Conservation (phyloP, 2,888 invertebrate species). For the Zonitis immaculata region DNA sequence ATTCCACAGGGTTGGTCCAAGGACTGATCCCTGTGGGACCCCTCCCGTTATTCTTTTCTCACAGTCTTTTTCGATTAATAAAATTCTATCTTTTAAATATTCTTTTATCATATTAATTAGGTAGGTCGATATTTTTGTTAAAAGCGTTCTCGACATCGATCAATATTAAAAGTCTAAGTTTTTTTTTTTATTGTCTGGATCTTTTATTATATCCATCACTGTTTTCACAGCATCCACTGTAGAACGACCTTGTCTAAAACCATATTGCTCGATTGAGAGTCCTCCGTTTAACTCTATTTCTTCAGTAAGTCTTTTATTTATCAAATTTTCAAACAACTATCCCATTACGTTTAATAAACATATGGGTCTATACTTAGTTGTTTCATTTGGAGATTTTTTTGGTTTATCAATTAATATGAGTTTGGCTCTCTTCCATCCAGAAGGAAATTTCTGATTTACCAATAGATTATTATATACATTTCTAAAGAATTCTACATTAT, state of each 20-base stretch:
- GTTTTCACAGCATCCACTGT: neutral
- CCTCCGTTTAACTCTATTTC: neutral
- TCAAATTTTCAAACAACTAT: conserved; percentile 1
- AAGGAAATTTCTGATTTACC: conserved; percentile 8
- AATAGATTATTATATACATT: conserved; percentile 5
- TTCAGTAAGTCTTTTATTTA: neutral
- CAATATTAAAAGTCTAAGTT: too few species aligned
- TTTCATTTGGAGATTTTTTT: neutral
- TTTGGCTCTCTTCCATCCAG: conserved; percentile 15
- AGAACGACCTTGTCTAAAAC: neutral
- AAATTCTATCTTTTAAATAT: neutral
- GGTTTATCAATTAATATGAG: conserved; percentile 8
- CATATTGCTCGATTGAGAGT: neutral
- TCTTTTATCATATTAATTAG: neutral
- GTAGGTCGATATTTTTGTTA: neutral
- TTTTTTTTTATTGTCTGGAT: too few species aligned
- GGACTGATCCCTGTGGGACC: neutral
- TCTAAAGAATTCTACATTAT: neutral
- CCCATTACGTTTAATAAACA: conserved; percentile 4
- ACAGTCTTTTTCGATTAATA: neutral
- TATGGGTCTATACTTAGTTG: conserved; percentile 1
- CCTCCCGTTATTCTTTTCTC: neutral
- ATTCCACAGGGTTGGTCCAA: too few species aligned
- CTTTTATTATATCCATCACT: neutral
- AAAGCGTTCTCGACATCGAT: too few species aligned